Base-by-base conservation (phyloP, 2,113 vertebrate species). In the Hymenochirus boettgeri region DNA sequence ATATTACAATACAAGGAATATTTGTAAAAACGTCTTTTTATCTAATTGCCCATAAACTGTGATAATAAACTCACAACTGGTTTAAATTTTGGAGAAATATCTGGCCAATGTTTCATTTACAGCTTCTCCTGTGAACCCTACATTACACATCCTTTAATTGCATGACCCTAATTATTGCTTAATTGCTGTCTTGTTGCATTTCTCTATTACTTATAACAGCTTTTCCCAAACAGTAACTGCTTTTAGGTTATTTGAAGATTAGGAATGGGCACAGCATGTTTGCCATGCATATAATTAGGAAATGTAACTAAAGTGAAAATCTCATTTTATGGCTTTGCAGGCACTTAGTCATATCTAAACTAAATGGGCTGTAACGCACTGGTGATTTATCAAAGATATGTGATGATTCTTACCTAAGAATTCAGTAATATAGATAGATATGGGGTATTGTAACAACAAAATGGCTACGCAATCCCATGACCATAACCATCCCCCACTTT, bases 151-250 rank as follows among this genome's bases (percentile, higher is more conserved):
- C 61, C 61, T 37, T 64, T 45, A 63, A 64, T 64, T 64, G 61
- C 27, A 29, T 64, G 64, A 59, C 64, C 64, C 64, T 59, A 67
- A 67, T 67, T 67, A 67, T 47, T 24, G 23, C 51, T 58, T 67
- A 59, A 67, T 52, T 67, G 56, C 46, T 57, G 27, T 67, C 64
- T 29, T 59, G 45, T 59, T 58, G 39, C 33, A 52, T 59, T 52
- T 67, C 55, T 42, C 58, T 47, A 67, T 59, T 67, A 59, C 64
- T 52, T 52, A 33, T 52, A 67, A 67, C 31, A 59, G 56, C 64
- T 26, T 22, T 52, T 59, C 59, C 46, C 56, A 67, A 51, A 59
- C 59, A 56, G 50, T 59, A 45, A 58, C 64, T 59, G 18, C 33
- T 53, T 53, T 52, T 67, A 42, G 27, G 46, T 67, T 67, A 67